Percentiles rank a stretch among this genome's conserved stretches.
Evolutionary conservation across 2,797 vertebrate species (phyloP).

Genomic region (Urocyon cinereoargenteus): DNA sequence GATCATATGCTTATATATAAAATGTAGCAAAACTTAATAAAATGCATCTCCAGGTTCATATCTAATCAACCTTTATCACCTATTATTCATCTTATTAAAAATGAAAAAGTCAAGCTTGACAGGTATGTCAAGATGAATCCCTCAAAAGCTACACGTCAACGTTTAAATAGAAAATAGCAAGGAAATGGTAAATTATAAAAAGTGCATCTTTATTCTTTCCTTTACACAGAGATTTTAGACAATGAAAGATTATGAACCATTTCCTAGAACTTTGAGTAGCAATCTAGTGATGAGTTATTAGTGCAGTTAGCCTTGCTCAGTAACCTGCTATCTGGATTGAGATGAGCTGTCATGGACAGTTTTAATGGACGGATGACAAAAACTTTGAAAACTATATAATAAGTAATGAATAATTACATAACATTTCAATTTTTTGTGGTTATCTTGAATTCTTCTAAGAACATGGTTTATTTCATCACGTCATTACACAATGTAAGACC

Average conservation of each 20-base stretch:
- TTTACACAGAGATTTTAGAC: neutral
- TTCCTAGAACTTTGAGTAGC: neutral
- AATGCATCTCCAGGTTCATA: slow-evolving; percentile 1
- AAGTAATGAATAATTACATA: neutral
- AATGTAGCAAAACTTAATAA: slow-evolving; percentile 55
- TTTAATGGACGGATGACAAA: neutral
- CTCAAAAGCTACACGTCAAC: slow-evolving; percentile 53
- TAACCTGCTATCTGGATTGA: neutral
- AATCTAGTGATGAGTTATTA: neutral
- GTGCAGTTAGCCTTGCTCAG: neutral
- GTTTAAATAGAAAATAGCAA: slow-evolving; percentile 67
- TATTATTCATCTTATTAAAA: slow-evolving; percentile 70
- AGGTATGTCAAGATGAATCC: slow-evolving; percentile 47
- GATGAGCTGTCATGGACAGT: neutral
- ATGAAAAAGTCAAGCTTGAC: slow-evolving; percentile 58
- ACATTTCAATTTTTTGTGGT: neutral
- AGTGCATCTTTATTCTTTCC: neutral
- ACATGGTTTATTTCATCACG: neutral
- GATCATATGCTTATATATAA: neutral
- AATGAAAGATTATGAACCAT: slow-evolving; percentile 12
- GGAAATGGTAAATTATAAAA: slow-evolving; percentile 70
- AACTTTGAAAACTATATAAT: neutral
- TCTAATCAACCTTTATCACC: slow-evolving; percentile 62
- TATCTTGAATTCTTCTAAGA: neutral
- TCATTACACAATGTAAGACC: neutral